phyloP scores from a whole-genome alignment of 2,888 invertebrate species.

The Acronicta psi region DNA sequence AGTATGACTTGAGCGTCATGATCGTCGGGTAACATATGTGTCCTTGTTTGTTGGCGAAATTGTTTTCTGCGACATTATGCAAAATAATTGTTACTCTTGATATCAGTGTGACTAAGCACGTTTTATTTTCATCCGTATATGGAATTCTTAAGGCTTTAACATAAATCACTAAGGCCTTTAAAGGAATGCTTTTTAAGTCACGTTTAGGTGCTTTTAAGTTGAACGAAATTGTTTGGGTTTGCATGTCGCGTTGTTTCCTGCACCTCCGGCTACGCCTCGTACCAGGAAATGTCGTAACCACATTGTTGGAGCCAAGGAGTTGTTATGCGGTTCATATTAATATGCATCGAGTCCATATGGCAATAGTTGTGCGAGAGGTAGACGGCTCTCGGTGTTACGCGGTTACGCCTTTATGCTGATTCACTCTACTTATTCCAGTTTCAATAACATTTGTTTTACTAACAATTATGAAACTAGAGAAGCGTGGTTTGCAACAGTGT shows the following conservation, averaged over 20 bases:
- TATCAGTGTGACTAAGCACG: conserved; percentile 14
- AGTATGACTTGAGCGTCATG: conserved; percentile 64
- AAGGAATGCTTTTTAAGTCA: conserved; percentile 13
- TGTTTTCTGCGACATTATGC: conserved; percentile 47
- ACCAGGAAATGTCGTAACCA: conserved; percentile 82
- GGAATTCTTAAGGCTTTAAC: background rate
- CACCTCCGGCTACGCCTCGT: conserved; percentile 45
- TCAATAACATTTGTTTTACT: conserved; percentile 51
- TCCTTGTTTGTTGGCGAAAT: conserved; percentile 70
- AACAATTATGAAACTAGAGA: conserved; percentile 53
- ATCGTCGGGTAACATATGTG: conserved; percentile 75
- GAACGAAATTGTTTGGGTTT: conserved; percentile 29
- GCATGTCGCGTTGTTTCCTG: conserved; percentile 59
- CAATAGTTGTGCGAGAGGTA: conserved; percentile 63
- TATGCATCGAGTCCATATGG: conserved; percentile 76
- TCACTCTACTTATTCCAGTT: conserved; percentile 61
- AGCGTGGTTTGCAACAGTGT: conserved; percentile 23
- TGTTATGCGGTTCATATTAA: conserved; percentile 78
- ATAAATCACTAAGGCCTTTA: conserved; percentile 14
- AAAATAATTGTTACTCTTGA: conserved; percentile 19
- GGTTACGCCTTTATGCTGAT: conserved; percentile 59
- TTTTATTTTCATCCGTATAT: conserved; percentile 2
- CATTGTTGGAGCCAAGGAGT: conserved; percentile 73
- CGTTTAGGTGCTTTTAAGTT: conserved; percentile 16
- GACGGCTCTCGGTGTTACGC: conserved; percentile 60